Conservation (phyloP, 2,113 vertebrate genomes). For the Pterocles gutturalis region DNA sequence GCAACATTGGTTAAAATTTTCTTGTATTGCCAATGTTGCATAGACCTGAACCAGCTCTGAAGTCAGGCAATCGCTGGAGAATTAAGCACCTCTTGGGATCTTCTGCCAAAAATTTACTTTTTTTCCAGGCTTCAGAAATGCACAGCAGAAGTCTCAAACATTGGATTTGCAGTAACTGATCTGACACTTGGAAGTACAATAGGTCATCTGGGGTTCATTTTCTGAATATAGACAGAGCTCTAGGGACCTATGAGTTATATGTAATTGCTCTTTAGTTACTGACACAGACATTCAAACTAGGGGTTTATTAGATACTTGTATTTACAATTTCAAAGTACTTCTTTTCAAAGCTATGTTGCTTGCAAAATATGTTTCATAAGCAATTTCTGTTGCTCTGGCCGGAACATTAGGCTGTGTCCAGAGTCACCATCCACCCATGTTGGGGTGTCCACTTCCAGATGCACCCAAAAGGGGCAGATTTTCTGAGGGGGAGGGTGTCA, state of each 20-base stretch:
- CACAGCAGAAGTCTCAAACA: not conserved
- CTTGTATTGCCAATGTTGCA: not conserved
- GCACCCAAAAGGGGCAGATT: not conserved
- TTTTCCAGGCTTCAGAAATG: not conserved
- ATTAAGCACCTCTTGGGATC: not conserved
- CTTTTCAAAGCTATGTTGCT: not conserved
- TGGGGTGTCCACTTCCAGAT: not conserved
- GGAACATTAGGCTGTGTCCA: not conserved
- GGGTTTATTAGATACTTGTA: not conserved
- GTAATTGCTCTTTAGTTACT: constrained; percentile 45
- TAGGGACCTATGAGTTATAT: not conserved
- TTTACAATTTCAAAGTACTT: not conserved
- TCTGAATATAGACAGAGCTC: constrained; percentile 20
- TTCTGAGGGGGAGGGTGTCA: rapidly evolving
- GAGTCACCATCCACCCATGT: rapidly evolving
- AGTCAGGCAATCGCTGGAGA: not conserved
- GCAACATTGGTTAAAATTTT: not conserved
- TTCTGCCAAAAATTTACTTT: not conserved
- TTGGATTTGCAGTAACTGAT: not conserved
- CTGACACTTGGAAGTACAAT: constrained; percentile 44
- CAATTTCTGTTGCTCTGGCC: not conserved
- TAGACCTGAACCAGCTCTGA: not conserved
- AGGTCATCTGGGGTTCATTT: constrained; percentile 35
- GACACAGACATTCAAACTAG: not conserved
- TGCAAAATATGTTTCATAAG: not conserved